A percentile compares a stretch with the other conserved stretches of the same genome.
Evolutionary conservation across 1,140 invertebrate species (phyloP).

Genomic region (Trichonephila clavata): DNA sequence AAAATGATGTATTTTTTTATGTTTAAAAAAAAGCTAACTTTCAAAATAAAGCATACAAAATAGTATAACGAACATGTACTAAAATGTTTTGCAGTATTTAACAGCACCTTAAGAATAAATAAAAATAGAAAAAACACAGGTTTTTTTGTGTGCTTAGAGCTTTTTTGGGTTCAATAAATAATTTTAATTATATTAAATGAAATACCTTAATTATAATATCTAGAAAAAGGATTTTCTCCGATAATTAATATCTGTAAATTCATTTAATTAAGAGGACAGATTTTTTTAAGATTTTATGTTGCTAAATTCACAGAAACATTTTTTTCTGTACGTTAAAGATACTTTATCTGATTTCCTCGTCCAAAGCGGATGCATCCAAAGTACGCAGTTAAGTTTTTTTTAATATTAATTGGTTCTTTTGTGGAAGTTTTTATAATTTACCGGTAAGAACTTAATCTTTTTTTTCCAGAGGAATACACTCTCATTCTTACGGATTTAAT

Average conservation of each 20-base stretch:
- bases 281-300: not conserved
- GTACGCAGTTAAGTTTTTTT: not conserved
- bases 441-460: slow-evolving; percentile 2
- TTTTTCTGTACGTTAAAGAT: not conserved
- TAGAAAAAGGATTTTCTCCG: not conserved
- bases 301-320: not conserved
- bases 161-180: not conserved
- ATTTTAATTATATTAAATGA: not conserved
- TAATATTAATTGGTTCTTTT: slow-evolving; percentile 16
- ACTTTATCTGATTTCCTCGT: not conserved
- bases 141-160: not conserved
- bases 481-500: slow-evolving; percentile 18
- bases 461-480: not conserved
- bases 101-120: too few relatives aligned
- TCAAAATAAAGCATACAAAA: too few relatives aligned
- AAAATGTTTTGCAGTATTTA: too few relatives aligned
- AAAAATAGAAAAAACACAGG: too few relatives aligned
- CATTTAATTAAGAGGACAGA: not conserved
- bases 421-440: not conserved
- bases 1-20: too few relatives aligned
- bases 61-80: too few relatives aligned
- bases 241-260: not conserved
- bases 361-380: not conserved
- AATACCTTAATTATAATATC: not conserved
- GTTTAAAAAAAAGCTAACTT: too few relatives aligned